phyloP scores from a whole-genome alignment of 1,140 invertebrate species.

The Sminthurides bifidus region DNA sequence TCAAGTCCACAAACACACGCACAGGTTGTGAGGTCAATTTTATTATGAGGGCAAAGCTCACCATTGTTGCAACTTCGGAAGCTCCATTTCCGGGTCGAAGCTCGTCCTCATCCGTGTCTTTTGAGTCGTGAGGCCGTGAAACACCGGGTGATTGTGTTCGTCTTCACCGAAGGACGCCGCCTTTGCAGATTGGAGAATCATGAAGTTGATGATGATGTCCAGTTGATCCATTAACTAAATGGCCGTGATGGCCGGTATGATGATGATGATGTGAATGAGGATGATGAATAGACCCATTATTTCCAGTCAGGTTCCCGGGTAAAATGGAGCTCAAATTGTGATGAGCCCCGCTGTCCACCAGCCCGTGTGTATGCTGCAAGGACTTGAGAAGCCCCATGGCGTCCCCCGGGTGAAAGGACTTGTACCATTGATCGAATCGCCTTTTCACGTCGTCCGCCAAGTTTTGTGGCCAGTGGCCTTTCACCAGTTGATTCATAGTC shows the following conservation, averaged over 20 bases:
- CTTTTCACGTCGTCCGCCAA: slow-evolving; percentile 59
- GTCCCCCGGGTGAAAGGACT: slow-evolving; percentile 41
- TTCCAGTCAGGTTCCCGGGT: slow-evolving; percentile 24
- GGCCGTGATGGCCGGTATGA: slow-evolving; percentile 1
- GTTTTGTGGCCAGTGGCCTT: slow-evolving; percentile 35
- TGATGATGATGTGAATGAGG: slow-evolving; percentile 11
- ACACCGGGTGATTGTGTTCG: slow-evolving; percentile 26
- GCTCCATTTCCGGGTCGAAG: slow-evolving; percentile 86
- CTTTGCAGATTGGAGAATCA: slow-evolving; percentile 8
- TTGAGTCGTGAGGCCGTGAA: slow-evolving; percentile 46
- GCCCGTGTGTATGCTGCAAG: too few species aligned
- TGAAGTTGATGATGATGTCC: slow-evolving; percentile 22
- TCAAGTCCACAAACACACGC: not conserved
- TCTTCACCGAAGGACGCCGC: slow-evolving; percentile 17
- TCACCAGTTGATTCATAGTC: slow-evolving; percentile 22
- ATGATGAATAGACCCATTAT: slow-evolving; percentile 13
- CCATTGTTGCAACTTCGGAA: slow-evolving; percentile 86
- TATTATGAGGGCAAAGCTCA: not conserved
- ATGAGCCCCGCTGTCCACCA: slow-evolving; percentile 61
- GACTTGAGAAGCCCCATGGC: slow-evolving; percentile 14
- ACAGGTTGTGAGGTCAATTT: too few species aligned
- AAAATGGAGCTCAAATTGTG: slow-evolving; percentile 55
- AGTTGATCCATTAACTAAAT: slow-evolving; percentile 28
- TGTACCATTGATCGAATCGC: slow-evolving; percentile 66
- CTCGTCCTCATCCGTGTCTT: slow-evolving; percentile 84